Evolutionary conservation across 2,888 invertebrate species (phyloP), one percentile per base, ranked within the genome.

Genomic region (Dryobota labecula): DNA sequence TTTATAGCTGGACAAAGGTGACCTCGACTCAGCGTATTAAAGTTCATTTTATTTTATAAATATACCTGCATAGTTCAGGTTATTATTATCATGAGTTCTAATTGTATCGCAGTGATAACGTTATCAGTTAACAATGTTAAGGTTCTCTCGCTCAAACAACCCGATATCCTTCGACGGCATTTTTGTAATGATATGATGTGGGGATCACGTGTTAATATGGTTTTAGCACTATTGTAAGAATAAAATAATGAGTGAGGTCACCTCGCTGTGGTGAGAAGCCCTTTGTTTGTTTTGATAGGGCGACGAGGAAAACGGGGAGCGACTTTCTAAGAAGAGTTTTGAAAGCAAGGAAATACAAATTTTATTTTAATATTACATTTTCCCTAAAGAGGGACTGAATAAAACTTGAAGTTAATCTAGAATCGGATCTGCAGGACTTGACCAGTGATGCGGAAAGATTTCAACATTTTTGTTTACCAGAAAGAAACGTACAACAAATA

Each of bases 81-180:
- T 56, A 61, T 30, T 49, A 53, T 62, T 71, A 82, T 71, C 79
- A 53, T 15, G 49, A 49, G 56, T 43, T 53, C 11, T 74, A 72
- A 82, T 80, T 71, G 73, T 73, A 65, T 49, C 69, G 65, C 73
- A 54, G 57, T 62, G 85, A 83, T 85, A 86, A 75, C 75, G 78
- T 72, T 84, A 85, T 85, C 86, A 84, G 86, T 63, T 56, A 78
- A 78, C 82, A 82, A 82, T 82, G 84, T 84, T 82, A 85, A 85
- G 85, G 85, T 76, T 79, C 45, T 57, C 20, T 49, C 36, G 73
- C 53, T 62, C 53, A 51, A 65, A 30, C 36, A 47, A 30, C 36
- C 54, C 49, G 57, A 36, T 69, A 65, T 67, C 58, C 69, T 67
- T 73, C 61, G 64, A 7, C 15, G 36, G n/a, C 30, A 24, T 51